A percentile compares a stretch with the other conserved stretches of the same genome.
Evolutionary conservation across 2,797 vertebrate species (phyloP).

Genomic region (Chlorospingus flavigularis): DNA sequence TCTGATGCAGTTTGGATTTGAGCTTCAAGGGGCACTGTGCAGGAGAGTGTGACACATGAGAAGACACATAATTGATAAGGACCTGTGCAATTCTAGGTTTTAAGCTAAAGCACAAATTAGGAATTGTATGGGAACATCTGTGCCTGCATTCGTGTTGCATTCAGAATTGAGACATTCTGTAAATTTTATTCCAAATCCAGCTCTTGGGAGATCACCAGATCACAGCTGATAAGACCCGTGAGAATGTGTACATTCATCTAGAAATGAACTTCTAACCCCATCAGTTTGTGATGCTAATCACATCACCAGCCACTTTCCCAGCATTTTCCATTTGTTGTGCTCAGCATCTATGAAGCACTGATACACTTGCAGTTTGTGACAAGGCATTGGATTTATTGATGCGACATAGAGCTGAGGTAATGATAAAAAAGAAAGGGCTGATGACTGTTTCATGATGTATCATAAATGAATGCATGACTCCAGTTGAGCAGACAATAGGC

Average conservation of each 20-base stretch:
- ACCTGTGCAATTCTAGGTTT: slow-evolving; percentile 19
- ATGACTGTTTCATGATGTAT: background rate
- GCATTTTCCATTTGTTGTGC: background rate
- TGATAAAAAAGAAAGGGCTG: background rate
- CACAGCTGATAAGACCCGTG: background rate
- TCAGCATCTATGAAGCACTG: background rate
- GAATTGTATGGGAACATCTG: slow-evolving; percentile 39
- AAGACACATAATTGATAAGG: background rate
- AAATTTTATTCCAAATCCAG: slow-evolving; percentile 16
- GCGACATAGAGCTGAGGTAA: background rate
- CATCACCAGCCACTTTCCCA: background rate
- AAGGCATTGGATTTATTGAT: background rate
- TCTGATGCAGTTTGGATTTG: background rate
- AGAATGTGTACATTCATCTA: slow-evolving; percentile 5
- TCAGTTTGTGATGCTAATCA: slow-evolving; percentile 26
- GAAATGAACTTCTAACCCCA: slow-evolving; percentile 22
- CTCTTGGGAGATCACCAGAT: slow-evolving; percentile 3
- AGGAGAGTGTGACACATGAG: background rate
- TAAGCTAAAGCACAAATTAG: background rate
- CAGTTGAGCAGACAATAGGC: background rate
- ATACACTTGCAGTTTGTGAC: background rate
- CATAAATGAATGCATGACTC: background rate
- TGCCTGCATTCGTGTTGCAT: background rate
- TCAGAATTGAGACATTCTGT: background rate
- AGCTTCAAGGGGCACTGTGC: background rate